Evolutionary conservation across 1,140 invertebrate genomes (phyloP).

Genomic region (Procambarus clarkii): DNA sequence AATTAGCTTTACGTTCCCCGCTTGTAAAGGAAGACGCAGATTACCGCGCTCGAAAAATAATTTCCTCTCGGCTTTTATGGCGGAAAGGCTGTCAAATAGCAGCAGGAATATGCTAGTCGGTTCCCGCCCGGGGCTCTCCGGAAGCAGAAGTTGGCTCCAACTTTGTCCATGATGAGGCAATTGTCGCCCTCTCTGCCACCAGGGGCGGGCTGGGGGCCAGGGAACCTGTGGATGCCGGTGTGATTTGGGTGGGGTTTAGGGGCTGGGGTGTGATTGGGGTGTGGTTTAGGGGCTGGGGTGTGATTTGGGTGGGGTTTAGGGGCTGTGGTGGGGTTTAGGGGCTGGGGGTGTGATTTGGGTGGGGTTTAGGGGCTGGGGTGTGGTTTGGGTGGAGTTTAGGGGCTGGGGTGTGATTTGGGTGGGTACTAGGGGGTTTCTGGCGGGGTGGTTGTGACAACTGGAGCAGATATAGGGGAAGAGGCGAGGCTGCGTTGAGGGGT

Average conservation of each 20-base stretch:
- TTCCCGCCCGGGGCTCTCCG: not conserved
- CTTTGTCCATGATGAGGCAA: constrained; percentile 38
- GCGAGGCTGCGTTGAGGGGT: too few relatives aligned
- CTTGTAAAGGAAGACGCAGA: too few relatives aligned
- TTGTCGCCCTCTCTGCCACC: constrained; percentile 9
- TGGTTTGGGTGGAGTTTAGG: not conserved
- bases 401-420: too few relatives aligned
- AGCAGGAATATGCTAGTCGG: constrained; percentile 21
- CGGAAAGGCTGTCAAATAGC: not conserved
- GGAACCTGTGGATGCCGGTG: not conserved
- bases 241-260: too few relatives aligned
- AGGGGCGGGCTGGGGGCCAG: not conserved
- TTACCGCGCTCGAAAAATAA: too few relatives aligned
- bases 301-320: not conserved
- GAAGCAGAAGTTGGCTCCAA: not conserved
- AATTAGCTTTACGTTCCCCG: too few relatives aligned
- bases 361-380: not conserved
- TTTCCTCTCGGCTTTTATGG: too few relatives aligned
- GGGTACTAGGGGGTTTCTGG: too few relatives aligned
- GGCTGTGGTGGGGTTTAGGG: too few relatives aligned
- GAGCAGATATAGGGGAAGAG: too few relatives aligned
- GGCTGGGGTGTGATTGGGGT: not conserved
- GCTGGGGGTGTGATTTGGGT: too few relatives aligned
- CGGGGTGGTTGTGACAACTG: too few relatives aligned
- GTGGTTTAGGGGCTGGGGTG: not conserved